These are phyloP conservation scores for Colinus virginianus DNA, from an alignment of 2,113 vertebrate genomes.

Conservation along the genomic window DNA sequence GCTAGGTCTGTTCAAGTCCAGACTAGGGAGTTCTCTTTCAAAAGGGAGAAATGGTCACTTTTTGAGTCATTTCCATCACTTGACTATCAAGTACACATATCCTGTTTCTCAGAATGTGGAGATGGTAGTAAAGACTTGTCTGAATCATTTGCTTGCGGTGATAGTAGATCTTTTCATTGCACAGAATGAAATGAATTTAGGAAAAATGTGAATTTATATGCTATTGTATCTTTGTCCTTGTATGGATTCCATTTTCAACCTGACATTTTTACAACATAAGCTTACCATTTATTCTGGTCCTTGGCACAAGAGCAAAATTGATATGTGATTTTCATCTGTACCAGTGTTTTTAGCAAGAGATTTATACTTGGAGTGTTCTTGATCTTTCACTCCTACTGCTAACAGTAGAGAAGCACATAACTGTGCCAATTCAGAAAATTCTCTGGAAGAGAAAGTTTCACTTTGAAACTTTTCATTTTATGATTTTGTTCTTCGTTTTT, in stretches of 20 bases:
- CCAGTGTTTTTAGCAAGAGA: background rate
- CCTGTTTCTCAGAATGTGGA: background rate
- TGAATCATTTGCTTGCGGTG: background rate
- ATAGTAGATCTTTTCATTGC: background rate
- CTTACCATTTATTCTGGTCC: constrained; percentile 45
- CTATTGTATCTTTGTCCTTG: background rate
- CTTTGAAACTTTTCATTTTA: background rate
- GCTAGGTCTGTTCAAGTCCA: background rate
- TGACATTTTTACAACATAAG: background rate
- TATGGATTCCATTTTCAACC: constrained; percentile 31
- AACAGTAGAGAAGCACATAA: background rate
- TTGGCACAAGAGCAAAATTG: background rate
- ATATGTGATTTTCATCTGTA: background rate
- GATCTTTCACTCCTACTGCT: background rate
- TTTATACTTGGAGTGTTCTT: background rate
- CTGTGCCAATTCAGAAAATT: background rate
- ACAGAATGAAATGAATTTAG: background rate
- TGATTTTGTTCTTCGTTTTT: background rate
- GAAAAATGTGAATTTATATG: background rate
- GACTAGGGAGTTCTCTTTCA: background rate
- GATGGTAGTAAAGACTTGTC: background rate
- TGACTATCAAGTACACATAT: background rate
- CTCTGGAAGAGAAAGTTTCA: background rate
- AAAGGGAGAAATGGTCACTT: background rate
- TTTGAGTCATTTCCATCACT: background rate